Conservation (phyloP, 2,113 vertebrate genomes). For the Dascyllus trimaculatus region DNA sequence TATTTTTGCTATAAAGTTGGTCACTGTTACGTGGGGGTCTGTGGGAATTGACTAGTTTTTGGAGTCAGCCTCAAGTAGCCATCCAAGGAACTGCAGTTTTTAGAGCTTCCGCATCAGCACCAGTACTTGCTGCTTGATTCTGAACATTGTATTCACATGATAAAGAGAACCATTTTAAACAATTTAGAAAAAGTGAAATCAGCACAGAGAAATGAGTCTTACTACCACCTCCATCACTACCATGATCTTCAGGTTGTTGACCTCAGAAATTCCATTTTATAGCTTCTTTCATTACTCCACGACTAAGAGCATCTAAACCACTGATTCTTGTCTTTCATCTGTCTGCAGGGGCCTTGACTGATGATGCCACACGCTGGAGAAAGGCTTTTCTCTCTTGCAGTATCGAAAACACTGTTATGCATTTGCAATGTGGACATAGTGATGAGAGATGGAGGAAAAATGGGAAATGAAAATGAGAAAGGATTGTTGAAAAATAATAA, state of each 20-base stretch:
- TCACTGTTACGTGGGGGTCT: too few relatives aligned
- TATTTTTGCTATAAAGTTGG: too few relatives aligned
- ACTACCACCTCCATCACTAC: not conserved
- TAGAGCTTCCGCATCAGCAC: too few relatives aligned
- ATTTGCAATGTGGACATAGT: not conserved
- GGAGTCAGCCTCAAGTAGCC: too few relatives aligned
- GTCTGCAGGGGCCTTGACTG: too few relatives aligned
- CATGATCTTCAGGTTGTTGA: not conserved
- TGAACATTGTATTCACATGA: too few relatives aligned
- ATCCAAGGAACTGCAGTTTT: too few relatives aligned
- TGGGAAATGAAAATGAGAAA: constrained; percentile 4
- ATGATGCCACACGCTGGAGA: too few relatives aligned
- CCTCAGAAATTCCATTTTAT: not conserved
- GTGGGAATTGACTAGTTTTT: too few relatives aligned
- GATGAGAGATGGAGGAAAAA: constrained; percentile 19
- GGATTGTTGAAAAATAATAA: not conserved
- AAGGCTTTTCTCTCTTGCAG: not conserved
- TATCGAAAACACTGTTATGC: constrained; percentile 16
- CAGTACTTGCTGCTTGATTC: too few relatives aligned
- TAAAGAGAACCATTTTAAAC: too few relatives aligned
- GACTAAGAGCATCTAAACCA: not conserved
- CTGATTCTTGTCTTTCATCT: too few relatives aligned
- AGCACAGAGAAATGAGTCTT: not conserved
- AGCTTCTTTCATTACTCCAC: not conserved
- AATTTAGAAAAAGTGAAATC: constrained; percentile 3